Base-by-base conservation (phyloP, 2,113 vertebrate genomes). In the Colaptes auratus region DNA sequence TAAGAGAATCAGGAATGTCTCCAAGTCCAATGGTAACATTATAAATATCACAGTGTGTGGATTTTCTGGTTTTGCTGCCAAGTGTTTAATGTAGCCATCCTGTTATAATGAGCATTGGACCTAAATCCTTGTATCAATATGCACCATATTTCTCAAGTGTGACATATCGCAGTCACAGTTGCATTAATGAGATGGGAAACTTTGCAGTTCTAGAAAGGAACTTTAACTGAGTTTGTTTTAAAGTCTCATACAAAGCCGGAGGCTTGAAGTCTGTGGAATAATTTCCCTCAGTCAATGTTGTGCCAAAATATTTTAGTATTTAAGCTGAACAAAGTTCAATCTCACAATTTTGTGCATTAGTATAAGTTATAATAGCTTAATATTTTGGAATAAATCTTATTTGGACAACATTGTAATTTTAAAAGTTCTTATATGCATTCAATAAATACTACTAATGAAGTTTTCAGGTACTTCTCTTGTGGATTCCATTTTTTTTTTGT, bases 21-120 rank as follows among this genome's bases (percentile, higher is more conserved):
- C 91, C 72, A 96, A 79, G 96, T 92, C 59, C 72, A 91, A 67
- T 80, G 42, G 25, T 93, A 82, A 91, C 53, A 52, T 85, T 83
- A 94, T 83, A 97, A 92, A 97, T 91, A 92, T 50, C 82, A 91
- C 84, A 93, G 86, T 90, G 92, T 89, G 67, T 92, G 53, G 30
- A 80, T 95, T 96, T 95, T 44, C 53, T 92, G 52, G 30, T 75
- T 93, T 80, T 27, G 23, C 8, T 70, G 82, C 76, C 89, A 96
- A 72, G 3, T 90, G 28, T 60, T 77, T 82, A 75, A 90, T 52
- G 28, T 39, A 83, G 61, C 53, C 28, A 53, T 50, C 53, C 39
- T 75, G 24, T 18, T 93, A 92, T 92, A 88, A 88, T 92, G 50
- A 81, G 15, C 24, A 3, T 69, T 86, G 66, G 28, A 36, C 39